Percentiles rank a stretch among this genome's conserved stretches.
Conservation (phyloP, 1,140 invertebrate species). For the Drosophila teissieri region DNA sequence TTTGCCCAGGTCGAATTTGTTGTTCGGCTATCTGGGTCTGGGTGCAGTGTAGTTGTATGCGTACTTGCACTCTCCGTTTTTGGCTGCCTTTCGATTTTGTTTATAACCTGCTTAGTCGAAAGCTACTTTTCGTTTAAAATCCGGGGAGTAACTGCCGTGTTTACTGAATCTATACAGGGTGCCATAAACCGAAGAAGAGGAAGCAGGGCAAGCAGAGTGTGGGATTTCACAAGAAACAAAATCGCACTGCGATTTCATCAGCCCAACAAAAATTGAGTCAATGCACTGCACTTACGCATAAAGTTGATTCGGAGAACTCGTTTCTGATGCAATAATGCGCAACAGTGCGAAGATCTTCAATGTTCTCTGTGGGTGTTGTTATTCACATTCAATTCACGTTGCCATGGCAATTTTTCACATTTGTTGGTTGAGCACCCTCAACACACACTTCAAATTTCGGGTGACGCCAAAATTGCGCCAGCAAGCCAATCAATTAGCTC, state of each 20-base stretch:
- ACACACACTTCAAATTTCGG: too few species aligned
- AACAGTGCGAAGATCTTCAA: constrained; percentile 2
- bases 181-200: background rate
- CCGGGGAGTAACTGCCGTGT: constrained; percentile 12
- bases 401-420: constrained; percentile 1
- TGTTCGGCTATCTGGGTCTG: constrained; percentile 49
- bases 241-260: constrained; percentile 25
- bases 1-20: constrained; percentile 58
- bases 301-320: constrained; percentile 28
- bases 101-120: constrained; percentile 64
- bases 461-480: background rate
- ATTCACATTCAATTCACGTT: constrained; percentile 6
- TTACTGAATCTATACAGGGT: too few species aligned
- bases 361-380: background rate
- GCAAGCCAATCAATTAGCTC: background rate
- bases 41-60: background rate
- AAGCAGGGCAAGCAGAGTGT: background rate
- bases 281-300: constrained; percentile 46
- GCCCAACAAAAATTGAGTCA: constrained; percentile 19
- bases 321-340: constrained; percentile 34
- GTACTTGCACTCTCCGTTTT: constrained; percentile 51
- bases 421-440: background rate
- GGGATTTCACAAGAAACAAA: constrained; percentile 12
- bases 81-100: constrained; percentile 75
- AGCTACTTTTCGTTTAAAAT: background rate